These are phyloP conservation scores for Chanos chanos DNA, from an alignment of 2,797 vertebrate genomes.

Conservation along the genomic window DNA sequence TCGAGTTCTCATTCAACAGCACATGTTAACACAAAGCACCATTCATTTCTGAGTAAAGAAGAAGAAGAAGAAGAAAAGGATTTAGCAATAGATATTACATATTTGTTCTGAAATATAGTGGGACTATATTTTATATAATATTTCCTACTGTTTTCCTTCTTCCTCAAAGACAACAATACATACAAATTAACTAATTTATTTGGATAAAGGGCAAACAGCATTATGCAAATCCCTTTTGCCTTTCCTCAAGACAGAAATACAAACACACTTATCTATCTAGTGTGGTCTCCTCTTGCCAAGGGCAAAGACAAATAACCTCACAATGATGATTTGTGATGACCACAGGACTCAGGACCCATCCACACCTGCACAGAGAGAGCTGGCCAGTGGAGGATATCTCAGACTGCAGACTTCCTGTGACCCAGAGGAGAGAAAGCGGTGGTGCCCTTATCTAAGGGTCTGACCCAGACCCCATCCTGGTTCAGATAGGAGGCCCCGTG, in stretches of 20 bases:
- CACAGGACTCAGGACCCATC: constrained; percentile 13
- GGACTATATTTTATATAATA: neutral
- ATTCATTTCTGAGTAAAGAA: neutral
- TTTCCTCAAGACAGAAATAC: constrained; percentile 3
- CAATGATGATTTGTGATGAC: constrained; percentile 25
- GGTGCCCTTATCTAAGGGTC: constrained; percentile 35
- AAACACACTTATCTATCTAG: constrained; percentile 29
- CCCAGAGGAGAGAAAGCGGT: constrained; percentile 46
- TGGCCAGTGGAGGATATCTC: constrained; percentile 54
- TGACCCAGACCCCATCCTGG: constrained; percentile 28
- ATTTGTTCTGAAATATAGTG: neutral
- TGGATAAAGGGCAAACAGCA: neutral
- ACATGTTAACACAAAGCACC: neutral
- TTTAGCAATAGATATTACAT: no score
- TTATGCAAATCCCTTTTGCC: constrained; percentile 22
- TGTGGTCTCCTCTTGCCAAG: constrained; percentile 18
- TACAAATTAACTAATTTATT: constrained; percentile 5
- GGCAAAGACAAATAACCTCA: constrained; percentile 27
- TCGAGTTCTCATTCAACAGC: neutral
- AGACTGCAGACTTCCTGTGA: constrained; percentile 64
- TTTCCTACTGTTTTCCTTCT: neutral
- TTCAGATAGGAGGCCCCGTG: constrained; percentile 39
- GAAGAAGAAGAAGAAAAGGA: neutral
- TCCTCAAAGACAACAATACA: neutral
- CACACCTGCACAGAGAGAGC: constrained; percentile 38